These are phyloP conservation scores for Argyresthia albistria DNA, from an alignment of 2,888 invertebrate genomes.

Conservation along the genomic window DNA sequence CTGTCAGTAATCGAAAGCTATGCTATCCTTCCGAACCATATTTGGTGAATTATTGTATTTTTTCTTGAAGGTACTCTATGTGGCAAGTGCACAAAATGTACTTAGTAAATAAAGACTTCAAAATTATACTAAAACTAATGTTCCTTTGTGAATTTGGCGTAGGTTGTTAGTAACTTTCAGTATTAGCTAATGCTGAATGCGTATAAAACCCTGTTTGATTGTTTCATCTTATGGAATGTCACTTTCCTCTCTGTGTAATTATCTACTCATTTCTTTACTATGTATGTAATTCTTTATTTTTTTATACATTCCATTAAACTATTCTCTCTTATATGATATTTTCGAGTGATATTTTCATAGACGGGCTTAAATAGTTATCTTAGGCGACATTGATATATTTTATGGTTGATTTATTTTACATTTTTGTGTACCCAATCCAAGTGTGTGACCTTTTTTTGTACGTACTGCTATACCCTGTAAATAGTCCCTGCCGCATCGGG, in stretches of 20 bases:
- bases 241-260: too few species aligned
- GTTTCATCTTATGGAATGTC: too few species aligned
- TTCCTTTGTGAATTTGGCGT: too few species aligned
- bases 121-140: too few species aligned
- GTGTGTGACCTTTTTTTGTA: constrained; percentile 44
- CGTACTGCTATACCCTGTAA: constrained; percentile 41
- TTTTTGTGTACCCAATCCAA: constrained; percentile 36
- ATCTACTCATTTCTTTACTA: constrained; percentile 24
- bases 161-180: too few species aligned
- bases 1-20: neutral
- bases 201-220: too few species aligned
- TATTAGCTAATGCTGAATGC: too few species aligned
- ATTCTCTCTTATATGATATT: constrained; percentile 20
- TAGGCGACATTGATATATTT: constrained; percentile 34
- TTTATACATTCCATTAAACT: constrained; percentile 50
- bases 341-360: constrained; percentile 44
- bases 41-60: neutral
- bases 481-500: constrained; percentile 37
- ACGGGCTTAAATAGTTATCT: constrained; percentile 51
- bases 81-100: constrained; percentile 65
- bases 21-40: neutral
- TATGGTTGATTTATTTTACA: constrained; percentile 18
- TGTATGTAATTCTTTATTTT: constrained; percentile 8
- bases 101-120: constrained; percentile 27
- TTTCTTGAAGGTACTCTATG: constrained; percentile 48